Conservation (phyloP, 2,797 vertebrate species). For the Antrozous pallidus region DNA sequence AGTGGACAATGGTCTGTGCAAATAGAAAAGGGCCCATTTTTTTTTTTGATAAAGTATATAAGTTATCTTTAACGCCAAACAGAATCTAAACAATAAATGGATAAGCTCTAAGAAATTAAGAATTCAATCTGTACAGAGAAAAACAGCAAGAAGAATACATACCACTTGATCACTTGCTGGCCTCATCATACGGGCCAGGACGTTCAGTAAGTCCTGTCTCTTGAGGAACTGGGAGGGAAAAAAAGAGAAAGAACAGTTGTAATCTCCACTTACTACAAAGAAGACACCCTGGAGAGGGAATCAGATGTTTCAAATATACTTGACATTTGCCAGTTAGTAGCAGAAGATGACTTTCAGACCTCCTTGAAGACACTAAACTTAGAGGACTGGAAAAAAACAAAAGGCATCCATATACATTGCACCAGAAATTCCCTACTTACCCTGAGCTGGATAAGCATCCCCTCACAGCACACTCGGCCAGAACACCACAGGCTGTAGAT, state of each 20-base stretch:
- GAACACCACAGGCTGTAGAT: slow-evolving; percentile 99
- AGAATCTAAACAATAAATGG: not conserved
- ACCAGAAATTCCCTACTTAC: slow-evolving; percentile 65
- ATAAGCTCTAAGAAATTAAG: not conserved
- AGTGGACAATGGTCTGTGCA: not conserved
- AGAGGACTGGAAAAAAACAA: not conserved
- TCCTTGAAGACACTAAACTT: not conserved
- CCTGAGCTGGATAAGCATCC: slow-evolving; percentile 99
- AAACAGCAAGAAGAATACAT: slow-evolving; percentile 64
- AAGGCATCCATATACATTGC: not conserved
- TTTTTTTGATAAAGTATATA: not conserved
- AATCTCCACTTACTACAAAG: not conserved
- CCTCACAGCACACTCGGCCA: slow-evolving; percentile 96
- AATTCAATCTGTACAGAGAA: slow-evolving; percentile 26
- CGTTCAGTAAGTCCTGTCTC: slow-evolving; percentile 97
- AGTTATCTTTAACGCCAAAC: not conserved
- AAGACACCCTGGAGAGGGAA: not conserved
- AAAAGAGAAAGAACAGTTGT: not conserved
- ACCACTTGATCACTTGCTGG: slow-evolving; percentile 97
- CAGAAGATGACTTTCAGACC: not conserved
- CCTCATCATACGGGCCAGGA: slow-evolving; percentile 98
- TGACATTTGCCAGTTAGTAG: not conserved
- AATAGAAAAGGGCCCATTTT: not conserved
- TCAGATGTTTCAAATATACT: not conserved
- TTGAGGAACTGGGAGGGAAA: slow-evolving; percentile 91